Base-by-base conservation (phyloP, 2,888 invertebrate species). In the Sarcophaga subvicina region DNA sequence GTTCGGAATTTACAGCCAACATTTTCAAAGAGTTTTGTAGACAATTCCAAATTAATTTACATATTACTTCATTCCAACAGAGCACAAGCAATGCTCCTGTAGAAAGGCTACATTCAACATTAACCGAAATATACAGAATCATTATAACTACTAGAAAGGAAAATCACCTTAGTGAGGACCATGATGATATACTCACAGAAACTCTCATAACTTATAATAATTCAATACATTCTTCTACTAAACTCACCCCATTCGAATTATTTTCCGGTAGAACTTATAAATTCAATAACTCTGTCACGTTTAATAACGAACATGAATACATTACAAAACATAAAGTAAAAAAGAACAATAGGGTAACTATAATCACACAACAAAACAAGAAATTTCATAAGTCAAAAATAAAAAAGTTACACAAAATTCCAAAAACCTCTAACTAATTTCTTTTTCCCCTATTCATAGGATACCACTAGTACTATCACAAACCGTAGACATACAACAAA, bases 111-210 rank as follows among this genome's bases (percentile, higher is more conserved):
- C 64, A 64, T 14, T 64, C 64, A n/a, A 64, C 27, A 12, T 14
- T 49, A 49, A 86, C 83, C 2, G 82, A 86, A 71, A 86, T 86
- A 63, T 71, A 86, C 4, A 67, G 82, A 69, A 77, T 78, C 73
- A n/a, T 78, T 60, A 12, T 3, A 69, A 37, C 14, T 71, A 70
- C 60, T 62, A 64, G 62, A 20, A 76, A 80, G 54, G 75, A 76
- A 72, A 80, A 73, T 11, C n/a, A 66, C 14, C 72, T 72, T 63
- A 54, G 22, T 20, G 27, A 66, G 3, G 59, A 70, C 22, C 82
- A 83, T 63, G 69, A 71, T 17, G 76, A 75, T 49, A 80, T 75
- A 45, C 49, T 85, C 11, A 76, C 47, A 47, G 71, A 78, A 64
- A 54, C 62, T 2, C 45, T 76, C 14, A 47, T 70, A 67, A 77